These are phyloP conservation scores for Pseudochaenichthys georgianus DNA, from an alignment of 2,797 vertebrate genomes.

Conservation along the genomic window DNA sequence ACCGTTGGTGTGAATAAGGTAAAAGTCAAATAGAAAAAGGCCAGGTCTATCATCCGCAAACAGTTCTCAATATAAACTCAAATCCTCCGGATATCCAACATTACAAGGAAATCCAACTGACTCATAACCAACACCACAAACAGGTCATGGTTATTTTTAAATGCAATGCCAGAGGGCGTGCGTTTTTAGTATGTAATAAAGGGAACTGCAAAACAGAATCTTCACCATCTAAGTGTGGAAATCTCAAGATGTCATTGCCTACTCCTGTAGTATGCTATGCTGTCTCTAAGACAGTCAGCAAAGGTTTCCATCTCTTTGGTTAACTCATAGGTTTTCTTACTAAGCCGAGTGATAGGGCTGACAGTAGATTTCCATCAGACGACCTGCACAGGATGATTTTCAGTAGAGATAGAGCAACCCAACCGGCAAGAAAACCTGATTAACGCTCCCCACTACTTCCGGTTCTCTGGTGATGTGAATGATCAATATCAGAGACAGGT, in stretches of 20 bases:
- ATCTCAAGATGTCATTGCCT: slow-evolving; percentile 20
- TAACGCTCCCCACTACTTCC: slow-evolving; percentile 19
- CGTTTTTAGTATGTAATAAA: not conserved
- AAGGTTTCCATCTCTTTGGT: not conserved
- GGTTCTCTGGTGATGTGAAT: slow-evolving; percentile 14
- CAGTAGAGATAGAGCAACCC: slow-evolving; percentile 6
- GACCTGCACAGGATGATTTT: slow-evolving; percentile 8
- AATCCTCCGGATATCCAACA: slow-evolving; percentile 2
- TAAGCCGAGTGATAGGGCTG: not conserved
- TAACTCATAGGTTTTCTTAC: not conserved
- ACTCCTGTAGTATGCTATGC: not conserved
- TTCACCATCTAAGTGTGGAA: not conserved
- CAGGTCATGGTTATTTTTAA: not conserved
- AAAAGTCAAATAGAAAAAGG: not conserved
- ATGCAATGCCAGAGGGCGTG: not conserved
- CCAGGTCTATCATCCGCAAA: not conserved
- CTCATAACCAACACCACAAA: slow-evolving; percentile 9
- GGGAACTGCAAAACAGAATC: not conserved
- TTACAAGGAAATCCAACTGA: slow-evolving; percentile 4
- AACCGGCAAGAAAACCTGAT: slow-evolving; percentile 37
- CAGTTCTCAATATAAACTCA: not conserved
- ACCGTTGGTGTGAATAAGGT: too few relatives aligned
- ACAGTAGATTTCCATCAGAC: slow-evolving; percentile 12
- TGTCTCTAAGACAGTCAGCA: not conserved
- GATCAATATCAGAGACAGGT: slow-evolving; percentile 15